Conservation (phyloP, 2,113 vertebrate genomes). For the Rhombomys opimus region DNA sequence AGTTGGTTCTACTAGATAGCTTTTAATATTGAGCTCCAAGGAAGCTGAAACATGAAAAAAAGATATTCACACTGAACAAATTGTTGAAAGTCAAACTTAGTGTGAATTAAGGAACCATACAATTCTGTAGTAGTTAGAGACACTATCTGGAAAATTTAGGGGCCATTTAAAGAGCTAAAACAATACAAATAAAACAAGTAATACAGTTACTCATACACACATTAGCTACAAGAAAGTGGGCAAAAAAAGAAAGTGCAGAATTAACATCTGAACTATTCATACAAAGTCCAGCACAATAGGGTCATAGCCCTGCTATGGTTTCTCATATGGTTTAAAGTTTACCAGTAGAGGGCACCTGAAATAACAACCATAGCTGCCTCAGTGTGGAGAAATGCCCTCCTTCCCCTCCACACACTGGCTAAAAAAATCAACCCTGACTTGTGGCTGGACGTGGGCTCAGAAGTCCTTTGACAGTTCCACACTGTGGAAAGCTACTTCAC, state of each 20-base stretch:
- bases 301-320: constrained; percentile 35
- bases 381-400: constrained; percentile 48
- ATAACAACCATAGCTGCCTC: constrained; percentile 17
- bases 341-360: constrained; percentile 51
- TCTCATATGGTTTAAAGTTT: constrained; percentile 43
- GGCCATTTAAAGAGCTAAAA: constrained; percentile 37
- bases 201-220: neutral
- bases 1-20: neutral
- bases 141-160: neutral
- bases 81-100: neutral
- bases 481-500: constrained; percentile 47
- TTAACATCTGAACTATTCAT: constrained; percentile 43
- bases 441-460: neutral
- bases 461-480: neutral
- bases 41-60: neutral
- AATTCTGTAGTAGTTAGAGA: neutral
- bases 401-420: neutral
- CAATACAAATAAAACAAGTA: constrained; percentile 21
- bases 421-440: constrained; percentile 32
- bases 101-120: neutral
- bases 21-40: neutral
- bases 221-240: neutral
- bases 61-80: neutral
- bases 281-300: constrained; percentile 46
- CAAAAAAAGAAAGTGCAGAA: neutral